A percentile compares a stretch with the other conserved stretches of the same genome.
Evolutionary conservation across 2,888 invertebrate genomes (phyloP).

Genomic region (Ectemnius cavifrons): DNA sequence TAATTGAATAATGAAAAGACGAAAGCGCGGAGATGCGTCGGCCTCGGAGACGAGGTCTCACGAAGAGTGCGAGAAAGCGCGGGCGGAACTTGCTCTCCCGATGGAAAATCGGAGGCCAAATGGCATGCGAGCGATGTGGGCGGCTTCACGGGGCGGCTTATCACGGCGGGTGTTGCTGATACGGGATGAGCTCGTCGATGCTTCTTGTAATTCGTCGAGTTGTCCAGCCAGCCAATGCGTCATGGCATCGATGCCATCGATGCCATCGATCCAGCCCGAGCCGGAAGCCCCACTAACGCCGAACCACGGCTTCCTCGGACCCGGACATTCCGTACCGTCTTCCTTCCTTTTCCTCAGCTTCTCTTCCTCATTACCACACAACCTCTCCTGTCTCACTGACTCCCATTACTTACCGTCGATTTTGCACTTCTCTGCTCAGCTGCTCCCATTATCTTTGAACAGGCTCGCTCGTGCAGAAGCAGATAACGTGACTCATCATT

Average conservation of each 20-base stretch:
- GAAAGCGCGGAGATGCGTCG: neutral
- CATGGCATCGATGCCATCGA: conserved; percentile 30
- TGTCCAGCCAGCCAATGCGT: conserved; percentile 6
- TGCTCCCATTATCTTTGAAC: too few relatives aligned
- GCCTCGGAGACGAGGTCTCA: too few relatives aligned
- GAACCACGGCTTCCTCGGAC: conserved; percentile 24
- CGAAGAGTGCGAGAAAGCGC: neutral
- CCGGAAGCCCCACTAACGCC: conserved; percentile 29
- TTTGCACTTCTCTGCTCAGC: too few relatives aligned
- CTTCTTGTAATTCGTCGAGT: conserved; percentile 48
- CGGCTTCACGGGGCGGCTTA: conserved; percentile 58
- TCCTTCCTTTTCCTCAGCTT: neutral
- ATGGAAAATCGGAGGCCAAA: conserved; percentile 1
- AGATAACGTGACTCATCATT: too few relatives aligned
- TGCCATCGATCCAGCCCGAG: conserved; percentile 29
- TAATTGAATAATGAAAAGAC: neutral
- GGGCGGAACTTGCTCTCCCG: neutral
- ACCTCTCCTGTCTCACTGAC: neutral
- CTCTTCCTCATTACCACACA: conserved; percentile 1
- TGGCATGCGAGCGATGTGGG: conserved; percentile 55
- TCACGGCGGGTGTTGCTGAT: conserved; percentile 53
- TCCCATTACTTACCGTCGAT: neutral
- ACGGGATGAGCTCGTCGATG: conserved; percentile 53
- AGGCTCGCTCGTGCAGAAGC: too few relatives aligned
- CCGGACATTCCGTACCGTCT: neutral